phyloP scores from a whole-genome alignment of 2,888 invertebrate species.

The Selenia dentaria region DNA sequence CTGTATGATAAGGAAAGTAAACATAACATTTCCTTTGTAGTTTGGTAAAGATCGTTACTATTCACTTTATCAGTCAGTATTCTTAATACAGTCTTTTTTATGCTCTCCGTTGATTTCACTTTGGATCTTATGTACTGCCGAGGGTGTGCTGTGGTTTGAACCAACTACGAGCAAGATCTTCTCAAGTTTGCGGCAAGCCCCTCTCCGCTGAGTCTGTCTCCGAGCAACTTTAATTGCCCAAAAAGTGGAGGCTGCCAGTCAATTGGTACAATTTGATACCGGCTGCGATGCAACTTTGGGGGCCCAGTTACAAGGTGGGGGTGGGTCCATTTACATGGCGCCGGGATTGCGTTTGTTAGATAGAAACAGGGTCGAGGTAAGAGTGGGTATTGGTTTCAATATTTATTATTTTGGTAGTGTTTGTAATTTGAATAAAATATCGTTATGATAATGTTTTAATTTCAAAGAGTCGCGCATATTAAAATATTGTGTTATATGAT shows the following conservation, averaged over 20 bases:
- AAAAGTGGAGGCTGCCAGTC: slow-evolving; percentile 53
- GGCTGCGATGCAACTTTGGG: slow-evolving; percentile 46
- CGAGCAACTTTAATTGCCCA: slow-evolving; percentile 70
- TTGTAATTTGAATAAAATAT: too few relatives aligned
- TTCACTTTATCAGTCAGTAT: too few relatives aligned
- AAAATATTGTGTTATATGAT: too few relatives aligned
- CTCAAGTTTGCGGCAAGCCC: slow-evolving; percentile 50
- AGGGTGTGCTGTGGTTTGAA: slow-evolving; percentile 4
- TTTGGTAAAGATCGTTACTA: too few relatives aligned
- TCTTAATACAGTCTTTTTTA: too few relatives aligned
- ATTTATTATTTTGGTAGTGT: too few relatives aligned
- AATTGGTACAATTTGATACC: slow-evolving; percentile 68
- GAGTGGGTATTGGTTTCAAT: too few relatives aligned
- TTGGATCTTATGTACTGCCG: not conserved
- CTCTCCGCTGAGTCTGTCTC: slow-evolving; percentile 53
- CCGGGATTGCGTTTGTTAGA: not conserved
- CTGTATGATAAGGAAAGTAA: too few relatives aligned
- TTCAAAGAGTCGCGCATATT: too few relatives aligned
- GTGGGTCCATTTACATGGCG: not conserved
- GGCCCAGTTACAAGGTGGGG: slow-evolving; percentile 9
- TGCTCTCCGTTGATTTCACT: too few relatives aligned
- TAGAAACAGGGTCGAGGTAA: not conserved
- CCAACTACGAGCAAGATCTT: slow-evolving; percentile 20
- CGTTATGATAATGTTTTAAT: too few relatives aligned
- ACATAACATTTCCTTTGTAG: too few relatives aligned